Conservation (phyloP, 2,113 vertebrate species). For the Pterocles gutturalis region DNA sequence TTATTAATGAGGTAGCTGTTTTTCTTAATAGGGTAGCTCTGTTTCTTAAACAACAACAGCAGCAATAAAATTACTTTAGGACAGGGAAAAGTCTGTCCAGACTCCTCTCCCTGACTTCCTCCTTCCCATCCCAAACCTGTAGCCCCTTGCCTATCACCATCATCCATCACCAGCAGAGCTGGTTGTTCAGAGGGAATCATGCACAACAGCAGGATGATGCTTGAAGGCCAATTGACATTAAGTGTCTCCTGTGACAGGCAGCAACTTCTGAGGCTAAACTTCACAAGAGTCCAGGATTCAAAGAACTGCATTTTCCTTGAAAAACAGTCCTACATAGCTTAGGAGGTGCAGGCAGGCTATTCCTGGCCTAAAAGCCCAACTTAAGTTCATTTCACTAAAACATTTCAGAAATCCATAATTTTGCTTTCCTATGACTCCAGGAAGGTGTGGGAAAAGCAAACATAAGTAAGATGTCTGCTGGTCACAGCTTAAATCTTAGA, state of each 20-base stretch:
- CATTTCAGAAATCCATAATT: neutral
- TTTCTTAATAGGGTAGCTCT: neutral
- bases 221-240: neutral
- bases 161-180: neutral
- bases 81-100: neutral
- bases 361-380: neutral
- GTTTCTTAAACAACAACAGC: neutral
- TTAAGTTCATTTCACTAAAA: neutral
- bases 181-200: neutral
- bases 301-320: neutral
- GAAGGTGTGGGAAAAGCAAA: neutral
- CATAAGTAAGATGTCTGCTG: neutral
- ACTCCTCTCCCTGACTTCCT: neutral
- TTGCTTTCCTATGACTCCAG: neutral
- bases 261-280: neutral
- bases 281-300: neutral
- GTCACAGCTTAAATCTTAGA: neutral
- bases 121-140: neutral
- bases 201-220: accelerated
- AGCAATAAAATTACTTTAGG: neutral
- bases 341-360: neutral
- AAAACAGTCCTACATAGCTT: neutral
- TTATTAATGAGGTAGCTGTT: neutral
- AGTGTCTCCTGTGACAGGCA: neutral
- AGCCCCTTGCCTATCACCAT: no score